These are phyloP conservation scores for Morelia viridis DNA, from an alignment of 2,797 vertebrate species.

Conservation along the genomic window DNA sequence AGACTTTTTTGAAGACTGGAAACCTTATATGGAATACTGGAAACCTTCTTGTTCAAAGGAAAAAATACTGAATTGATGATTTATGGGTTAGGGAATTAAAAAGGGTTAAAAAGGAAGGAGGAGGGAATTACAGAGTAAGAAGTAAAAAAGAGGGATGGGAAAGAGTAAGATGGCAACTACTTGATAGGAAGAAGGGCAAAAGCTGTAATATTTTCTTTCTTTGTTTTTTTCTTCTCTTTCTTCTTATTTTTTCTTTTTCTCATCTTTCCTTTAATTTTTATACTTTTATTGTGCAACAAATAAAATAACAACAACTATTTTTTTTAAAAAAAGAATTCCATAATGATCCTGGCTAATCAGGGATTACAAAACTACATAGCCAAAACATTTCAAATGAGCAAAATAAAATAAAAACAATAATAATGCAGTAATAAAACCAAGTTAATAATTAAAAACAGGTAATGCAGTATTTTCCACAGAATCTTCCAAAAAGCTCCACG, in stretches of 20 bases:
- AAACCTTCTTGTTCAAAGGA: background rate
- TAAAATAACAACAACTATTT: background rate
- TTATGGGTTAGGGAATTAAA: background rate
- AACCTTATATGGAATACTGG: background rate
- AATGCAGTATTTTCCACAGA: background rate
- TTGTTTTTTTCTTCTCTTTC: background rate
- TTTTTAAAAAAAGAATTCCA: background rate
- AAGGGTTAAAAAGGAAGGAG: background rate
- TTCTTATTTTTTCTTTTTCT: background rate
- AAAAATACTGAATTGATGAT: background rate
- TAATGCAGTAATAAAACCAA: background rate
- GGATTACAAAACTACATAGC: background rate
- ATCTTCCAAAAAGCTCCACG: background rate
- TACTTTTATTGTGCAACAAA: background rate
- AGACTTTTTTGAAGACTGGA: background rate
- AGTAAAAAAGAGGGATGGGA: background rate
- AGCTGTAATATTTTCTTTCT: background rate
- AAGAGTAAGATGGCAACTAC: background rate
- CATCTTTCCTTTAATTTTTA: background rate
- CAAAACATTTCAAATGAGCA: background rate
- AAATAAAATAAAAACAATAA: background rate
- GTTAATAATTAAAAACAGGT: background rate
- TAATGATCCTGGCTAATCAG: background rate
- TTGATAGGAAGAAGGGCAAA: background rate
- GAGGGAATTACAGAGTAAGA: background rate